Evolutionary conservation across 2,113 vertebrate species (phyloP).

Genomic region (Solenodon paradoxus): DNA sequence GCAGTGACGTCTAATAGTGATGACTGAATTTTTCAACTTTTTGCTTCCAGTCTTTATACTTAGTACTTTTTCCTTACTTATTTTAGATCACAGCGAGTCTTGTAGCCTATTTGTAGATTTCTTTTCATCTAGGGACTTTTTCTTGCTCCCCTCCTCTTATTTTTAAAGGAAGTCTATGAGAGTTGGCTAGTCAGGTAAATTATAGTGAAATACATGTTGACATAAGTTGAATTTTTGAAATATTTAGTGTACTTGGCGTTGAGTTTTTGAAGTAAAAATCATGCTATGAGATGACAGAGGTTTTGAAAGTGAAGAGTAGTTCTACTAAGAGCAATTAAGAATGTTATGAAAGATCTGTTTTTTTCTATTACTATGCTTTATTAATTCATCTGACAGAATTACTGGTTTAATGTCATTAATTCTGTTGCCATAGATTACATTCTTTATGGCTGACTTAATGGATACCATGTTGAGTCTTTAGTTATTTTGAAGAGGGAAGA

Average conservation of each 20-base stretch:
- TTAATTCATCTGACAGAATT: slow-evolving; percentile 67
- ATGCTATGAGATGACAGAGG: slow-evolving; percentile 32
- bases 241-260: slow-evolving; percentile 58
- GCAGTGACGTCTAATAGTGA: slow-evolving; percentile 31
- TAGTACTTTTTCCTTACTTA: slow-evolving; percentile 42
- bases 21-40: slow-evolving; percentile 71
- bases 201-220: slow-evolving; percentile 30
- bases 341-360: slow-evolving; percentile 72
- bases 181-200: slow-evolving; percentile 22
- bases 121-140: background rate
- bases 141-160: background rate
- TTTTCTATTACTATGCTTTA: slow-evolving; percentile 48
- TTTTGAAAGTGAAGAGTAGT: slow-evolving; percentile 48
- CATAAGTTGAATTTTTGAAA: slow-evolving; percentile 42
- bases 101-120: background rate
- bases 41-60: slow-evolving; percentile 61
- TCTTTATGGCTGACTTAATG: slow-evolving; percentile 23
- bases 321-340: slow-evolving; percentile 51
- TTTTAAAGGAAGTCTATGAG: slow-evolving; percentile 36
- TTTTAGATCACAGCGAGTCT: slow-evolving; percentile 20
- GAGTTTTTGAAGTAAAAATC: slow-evolving; percentile 66
- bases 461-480: slow-evolving; percentile 9
- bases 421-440: slow-evolving; percentile 62
- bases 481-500: slow-evolving; percentile 53
- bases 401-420: slow-evolving; percentile 63